Evolutionary conservation across 2,888 invertebrate genomes (phyloP).

Genomic region (Tipula unca): DNA sequence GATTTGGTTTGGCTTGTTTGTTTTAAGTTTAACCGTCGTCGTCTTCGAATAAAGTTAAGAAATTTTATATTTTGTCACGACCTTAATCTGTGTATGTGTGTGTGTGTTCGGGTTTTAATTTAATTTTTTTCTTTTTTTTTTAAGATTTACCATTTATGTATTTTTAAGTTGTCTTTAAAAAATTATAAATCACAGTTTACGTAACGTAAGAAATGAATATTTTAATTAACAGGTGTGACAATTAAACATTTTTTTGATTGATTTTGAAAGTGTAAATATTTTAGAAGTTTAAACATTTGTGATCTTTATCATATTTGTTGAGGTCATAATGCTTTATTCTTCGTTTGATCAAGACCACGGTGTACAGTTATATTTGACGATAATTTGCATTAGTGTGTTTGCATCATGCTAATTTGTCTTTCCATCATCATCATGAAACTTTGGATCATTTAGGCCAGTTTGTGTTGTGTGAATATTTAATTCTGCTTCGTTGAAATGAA

Average conservation of each 20-base stretch:
- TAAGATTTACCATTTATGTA: not conserved
- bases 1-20: not conserved
- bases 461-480: no score
- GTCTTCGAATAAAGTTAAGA: not conserved
- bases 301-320: no score
- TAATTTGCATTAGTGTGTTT: no score
- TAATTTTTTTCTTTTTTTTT: no score
- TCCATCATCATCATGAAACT: no score
- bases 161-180: not conserved
- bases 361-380: no score
- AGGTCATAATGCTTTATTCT: no score
- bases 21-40: not conserved
- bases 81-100: not conserved
- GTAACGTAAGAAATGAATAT: conserved; percentile 1
- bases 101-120: not conserved
- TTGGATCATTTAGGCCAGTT: no score
- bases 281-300: not conserved
- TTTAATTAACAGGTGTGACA: not conserved
- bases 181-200: not conserved
- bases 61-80: not conserved
- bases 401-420: no score
- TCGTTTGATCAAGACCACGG: no score
- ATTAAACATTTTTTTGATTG: not conserved
- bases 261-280: not conserved
- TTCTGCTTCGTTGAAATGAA: no score